These are phyloP conservation scores for Halcyon badia DNA, from an alignment of 2,797 vertebrate genomes.

Conservation along the genomic window DNA sequence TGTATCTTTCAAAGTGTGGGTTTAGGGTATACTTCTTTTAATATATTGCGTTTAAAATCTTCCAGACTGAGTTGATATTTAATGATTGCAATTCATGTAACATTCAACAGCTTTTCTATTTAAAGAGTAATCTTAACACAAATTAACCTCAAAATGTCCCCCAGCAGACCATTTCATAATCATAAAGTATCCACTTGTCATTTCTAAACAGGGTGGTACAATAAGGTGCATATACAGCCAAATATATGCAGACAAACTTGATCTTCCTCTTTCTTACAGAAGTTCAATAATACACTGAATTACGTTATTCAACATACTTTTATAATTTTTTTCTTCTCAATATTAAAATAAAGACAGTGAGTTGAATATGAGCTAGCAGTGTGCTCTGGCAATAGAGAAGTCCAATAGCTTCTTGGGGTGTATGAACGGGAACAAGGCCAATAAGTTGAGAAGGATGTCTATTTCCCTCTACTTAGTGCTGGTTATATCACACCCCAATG, in stretches of 20 bases:
- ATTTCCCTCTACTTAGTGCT: background rate
- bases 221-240: background rate
- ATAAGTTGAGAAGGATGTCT: rapidly evolving
- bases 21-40: background rate
- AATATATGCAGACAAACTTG: background rate
- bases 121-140: background rate
- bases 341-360: background rate
- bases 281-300: background rate
- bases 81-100: background rate
- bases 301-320: background rate
- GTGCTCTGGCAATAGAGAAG: background rate
- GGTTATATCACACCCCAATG: no score
- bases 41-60: background rate
- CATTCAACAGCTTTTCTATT: background rate
- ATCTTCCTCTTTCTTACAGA: background rate
- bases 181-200: background rate
- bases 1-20: background rate
- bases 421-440: background rate
- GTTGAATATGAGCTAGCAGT: background rate
- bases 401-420: rapidly evolving
- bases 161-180: background rate
- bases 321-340: background rate
- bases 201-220: background rate
- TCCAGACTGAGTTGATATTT: background rate
- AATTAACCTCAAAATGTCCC: background rate